Evolutionary conservation across 92 coral and sea anemone genomes (phyloP), one percentile per base, ranked within the genome.

Genomic region (Phenganax stokvisi): DNA sequence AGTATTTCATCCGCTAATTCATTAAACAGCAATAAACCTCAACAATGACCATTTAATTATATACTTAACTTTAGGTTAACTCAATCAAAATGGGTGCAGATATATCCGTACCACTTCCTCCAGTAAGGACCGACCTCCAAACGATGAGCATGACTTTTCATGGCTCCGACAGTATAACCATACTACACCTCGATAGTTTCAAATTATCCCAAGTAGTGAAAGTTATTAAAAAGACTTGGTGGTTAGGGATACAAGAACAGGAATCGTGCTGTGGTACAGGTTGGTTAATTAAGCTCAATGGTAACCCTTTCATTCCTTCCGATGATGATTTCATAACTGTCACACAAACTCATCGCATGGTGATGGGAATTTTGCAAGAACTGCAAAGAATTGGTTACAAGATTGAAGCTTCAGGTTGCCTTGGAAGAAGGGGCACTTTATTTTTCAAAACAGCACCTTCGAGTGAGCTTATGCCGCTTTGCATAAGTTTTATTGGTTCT

Each of bases 331-430:
- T 81, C 6, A 74, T 17, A 0, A 68, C 60, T 15, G 87, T 90
- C 8, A 61, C 72, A 6, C 66, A 53, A 13, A 73, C 89, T 6
- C 81, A 89, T 69, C 77, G 77, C 71, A 74, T 91, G 89, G 84
- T 85, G 15, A 62, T 78, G 13, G 65, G 64, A 75, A 74, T 91
- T 51, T 80, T 91, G 7, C 86, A 87, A 75, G 85, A 85, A 68
- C 85, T 91, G 8, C 79, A 89, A 58, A 86, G 85, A 27, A 88
- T 83, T 57, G 92, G 96, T 37, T 91, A 90, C 89, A 76, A 83
- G 57, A 66, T 91, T 6, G 79, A 74, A 8, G 60, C 82, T 8
- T 65, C 92, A 1, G 81, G 79, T 17, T 84, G 82, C 64, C 84
- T 89, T 27, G 86, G 90, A 9, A 71, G 80, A 53, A 72, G 85